Conservation (phyloP, 2,113 vertebrate species). For the Ramphastos sulfuratus region DNA sequence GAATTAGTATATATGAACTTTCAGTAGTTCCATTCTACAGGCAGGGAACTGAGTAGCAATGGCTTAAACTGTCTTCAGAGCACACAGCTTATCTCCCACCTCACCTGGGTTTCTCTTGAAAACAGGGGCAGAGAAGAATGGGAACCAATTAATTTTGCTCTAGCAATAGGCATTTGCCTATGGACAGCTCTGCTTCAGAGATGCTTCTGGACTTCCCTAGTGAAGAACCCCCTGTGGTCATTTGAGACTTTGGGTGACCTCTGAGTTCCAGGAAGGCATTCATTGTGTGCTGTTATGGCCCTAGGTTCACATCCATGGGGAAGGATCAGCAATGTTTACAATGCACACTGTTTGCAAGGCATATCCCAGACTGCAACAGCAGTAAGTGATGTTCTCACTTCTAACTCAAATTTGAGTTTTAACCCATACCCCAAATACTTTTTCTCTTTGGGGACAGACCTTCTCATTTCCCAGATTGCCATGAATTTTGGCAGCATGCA, state of each 20-base stretch:
- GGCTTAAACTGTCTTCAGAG: not conserved
- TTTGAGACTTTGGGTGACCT: not conserved
- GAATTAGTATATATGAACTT: not conserved
- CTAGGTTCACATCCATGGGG: not conserved
- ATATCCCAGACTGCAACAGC: not conserved
- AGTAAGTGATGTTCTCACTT: not conserved
- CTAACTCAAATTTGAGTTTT: not conserved
- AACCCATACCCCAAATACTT: not conserved
- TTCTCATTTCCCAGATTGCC: not conserved
- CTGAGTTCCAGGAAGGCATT: not conserved
- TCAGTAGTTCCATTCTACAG: not conserved
- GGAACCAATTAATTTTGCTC: not conserved
- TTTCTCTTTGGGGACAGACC: not conserved
- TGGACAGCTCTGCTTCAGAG: not conserved
- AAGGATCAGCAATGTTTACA: not conserved
- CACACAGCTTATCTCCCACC: fast-evolving
- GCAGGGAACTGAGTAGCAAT: not conserved
- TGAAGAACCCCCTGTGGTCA: not conserved
- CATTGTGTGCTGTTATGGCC: not conserved
- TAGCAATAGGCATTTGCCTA: not conserved
- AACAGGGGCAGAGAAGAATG: not conserved
- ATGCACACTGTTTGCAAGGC: not conserved
- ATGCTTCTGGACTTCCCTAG: not conserved
- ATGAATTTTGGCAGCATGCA: not conserved
- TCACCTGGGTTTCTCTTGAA: not conserved